Evolutionary conservation across 2,888 invertebrate genomes (phyloP), one percentile per base, ranked within the genome.

Genomic region (Antitype chi): DNA sequence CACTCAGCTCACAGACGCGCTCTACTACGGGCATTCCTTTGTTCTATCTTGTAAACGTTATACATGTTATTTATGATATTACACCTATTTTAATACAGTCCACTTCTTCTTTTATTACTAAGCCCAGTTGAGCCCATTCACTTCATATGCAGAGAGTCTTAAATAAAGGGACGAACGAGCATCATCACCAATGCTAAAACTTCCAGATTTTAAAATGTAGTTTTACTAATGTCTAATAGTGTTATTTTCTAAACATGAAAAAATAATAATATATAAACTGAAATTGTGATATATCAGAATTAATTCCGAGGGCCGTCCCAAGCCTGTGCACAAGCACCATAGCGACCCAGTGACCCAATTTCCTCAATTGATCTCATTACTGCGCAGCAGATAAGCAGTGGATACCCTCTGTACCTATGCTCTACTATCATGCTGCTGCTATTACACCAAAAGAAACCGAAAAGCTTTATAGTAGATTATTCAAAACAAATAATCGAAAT

Each of bases 261-360:
- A 62, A 49, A 49, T 52, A 13, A 49, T 43, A 32, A 57, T 59
- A 60, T 5, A 47, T 53, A 57, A 69, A 25, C 13, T n/a, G 32
- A 15, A 25, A 28, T 15, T 49, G 53, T 63, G 28, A 43, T 62
- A 55, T 32, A 62, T 28, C n/a, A 59, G 17, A 75, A 53, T 60
- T 32, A 72, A 66, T 78, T 78, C 57, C 25, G 57, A 67, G 57
- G 28, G 23, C 64, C 4, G 59, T 59, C n/a, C 72, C 67, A 74
- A 74, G 66, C 67, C 53, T 57, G 52, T 67, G 59, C 62, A 67
- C 71, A 49, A 81, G 76, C 77, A 78, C 80, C 81, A 88, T 84
- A 64, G 76, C 57, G 72, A 81, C 81, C 78, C 62, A 77, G 72
- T 87, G 76, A 87, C 87, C 87, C 68, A 80, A 78, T 80, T 87